These are phyloP conservation scores for Nyctalus aviator DNA, from an alignment of 2,797 vertebrate genomes.

Conservation along the genomic window DNA sequence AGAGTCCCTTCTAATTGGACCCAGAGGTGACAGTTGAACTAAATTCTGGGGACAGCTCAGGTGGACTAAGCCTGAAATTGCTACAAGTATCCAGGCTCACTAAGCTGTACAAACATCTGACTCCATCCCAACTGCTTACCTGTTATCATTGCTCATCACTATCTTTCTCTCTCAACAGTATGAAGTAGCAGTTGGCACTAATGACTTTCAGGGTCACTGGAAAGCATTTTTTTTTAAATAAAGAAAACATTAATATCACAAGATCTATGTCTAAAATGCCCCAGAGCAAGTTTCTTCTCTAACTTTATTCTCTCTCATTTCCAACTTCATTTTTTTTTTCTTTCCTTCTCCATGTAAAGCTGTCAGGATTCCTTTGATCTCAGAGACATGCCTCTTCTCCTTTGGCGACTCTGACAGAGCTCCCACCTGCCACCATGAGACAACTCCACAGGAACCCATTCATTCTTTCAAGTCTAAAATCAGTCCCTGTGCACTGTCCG, in stretches of 20 bases:
- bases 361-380: slow-evolving; percentile 67
- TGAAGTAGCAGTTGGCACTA: neutral
- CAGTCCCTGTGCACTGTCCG: neutral
- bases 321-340: slow-evolving; percentile 44
- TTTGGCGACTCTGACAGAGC: slow-evolving; percentile 23
- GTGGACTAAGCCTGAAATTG: slow-evolving; percentile 53
- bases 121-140: neutral
- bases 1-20: slow-evolving; percentile 44
- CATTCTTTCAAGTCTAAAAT: slow-evolving; percentile 56
- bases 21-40: slow-evolving; percentile 24
- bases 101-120: neutral
- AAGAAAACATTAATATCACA: slow-evolving; percentile 73
- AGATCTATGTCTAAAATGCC: slow-evolving; percentile 68
- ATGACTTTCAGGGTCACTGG: slow-evolving; percentile 38
- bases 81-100: neutral
- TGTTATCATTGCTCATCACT: neutral
- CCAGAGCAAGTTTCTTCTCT: slow-evolving; percentile 57
- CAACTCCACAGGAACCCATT: neutral
- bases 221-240: slow-evolving; percentile 64
- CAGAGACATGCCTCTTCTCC: neutral
- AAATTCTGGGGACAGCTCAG: slow-evolving; percentile 30
- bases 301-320: slow-evolving; percentile 67
- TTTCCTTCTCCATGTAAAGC: slow-evolving; percentile 17
- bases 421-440: slow-evolving; percentile 36
- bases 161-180: neutral